Conservation (phyloP, 2,797 vertebrate genomes). For the Acestrorhynchus altus region DNA sequence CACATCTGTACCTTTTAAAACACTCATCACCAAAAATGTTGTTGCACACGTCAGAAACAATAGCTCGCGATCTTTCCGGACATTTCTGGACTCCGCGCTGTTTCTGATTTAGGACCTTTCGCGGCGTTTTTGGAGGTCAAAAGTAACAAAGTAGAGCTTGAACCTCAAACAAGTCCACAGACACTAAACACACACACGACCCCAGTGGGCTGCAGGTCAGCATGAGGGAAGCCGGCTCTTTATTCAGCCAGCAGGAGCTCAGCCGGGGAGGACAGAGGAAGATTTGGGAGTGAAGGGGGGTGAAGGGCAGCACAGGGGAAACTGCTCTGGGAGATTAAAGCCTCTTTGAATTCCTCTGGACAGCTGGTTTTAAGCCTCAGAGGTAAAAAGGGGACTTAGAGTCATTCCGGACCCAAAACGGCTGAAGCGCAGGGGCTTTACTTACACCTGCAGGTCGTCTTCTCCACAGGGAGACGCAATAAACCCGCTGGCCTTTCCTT, state of each 20-base stretch:
- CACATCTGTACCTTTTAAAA: no score
- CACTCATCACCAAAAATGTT: no score
- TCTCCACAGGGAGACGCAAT: conserved; percentile 16
- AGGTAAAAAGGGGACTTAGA: conserved; percentile 50
- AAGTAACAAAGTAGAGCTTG: no score
- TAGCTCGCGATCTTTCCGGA: no score
- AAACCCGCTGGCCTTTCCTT: conserved; percentile 22
- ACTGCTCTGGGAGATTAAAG: conserved; percentile 62
- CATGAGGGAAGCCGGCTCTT: conserved; percentile 8
- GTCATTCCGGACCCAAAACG: conserved; percentile 41
- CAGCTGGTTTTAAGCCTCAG: conserved; percentile 63
- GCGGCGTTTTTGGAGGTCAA: no score
- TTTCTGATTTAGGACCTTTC: no score
- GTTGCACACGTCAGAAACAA: no score
- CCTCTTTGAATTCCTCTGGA: conserved; percentile 56
- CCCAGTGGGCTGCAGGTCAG: not conserved
- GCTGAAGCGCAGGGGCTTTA: conserved; percentile 5
- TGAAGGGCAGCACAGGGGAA: conserved; percentile 31
- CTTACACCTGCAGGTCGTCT: conserved; percentile 1
- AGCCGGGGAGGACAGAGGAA: not conserved
- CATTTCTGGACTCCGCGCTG: no score
- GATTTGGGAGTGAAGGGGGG: conserved; percentile 19
- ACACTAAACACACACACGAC: not conserved
- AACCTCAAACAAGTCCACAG: no score
- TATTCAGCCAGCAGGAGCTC: conserved; percentile 17